These are phyloP conservation scores for Drosophila ohnishii DNA, from an alignment of 1,140 invertebrate species.

Conservation along the genomic window DNA sequence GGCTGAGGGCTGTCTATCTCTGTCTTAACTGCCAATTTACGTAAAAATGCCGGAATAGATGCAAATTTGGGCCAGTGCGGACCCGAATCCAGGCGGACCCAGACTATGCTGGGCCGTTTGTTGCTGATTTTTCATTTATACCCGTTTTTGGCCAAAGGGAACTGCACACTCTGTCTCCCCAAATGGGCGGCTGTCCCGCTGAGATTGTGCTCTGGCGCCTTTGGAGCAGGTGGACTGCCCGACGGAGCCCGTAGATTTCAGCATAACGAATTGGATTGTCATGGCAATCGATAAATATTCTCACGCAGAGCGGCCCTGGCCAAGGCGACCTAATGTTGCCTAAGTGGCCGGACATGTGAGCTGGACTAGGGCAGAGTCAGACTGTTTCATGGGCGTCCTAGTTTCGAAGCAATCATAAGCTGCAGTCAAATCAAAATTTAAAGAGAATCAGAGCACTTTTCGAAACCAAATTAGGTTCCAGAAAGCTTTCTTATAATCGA, in stretches of 20 bases:
- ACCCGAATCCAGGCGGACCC: conserved; percentile 1
- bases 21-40: conserved; percentile 70
- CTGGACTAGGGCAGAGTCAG: conserved; percentile 1
- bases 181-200: conserved; percentile 7
- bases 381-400: conserved; percentile 18
- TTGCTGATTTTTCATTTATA: conserved; percentile 71
- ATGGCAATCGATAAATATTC: conserved; percentile 72
- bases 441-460: too few relatives aligned
- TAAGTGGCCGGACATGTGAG: conserved; percentile 53
- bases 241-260: conserved; percentile 65
- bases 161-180: neutral
- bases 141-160: conserved; percentile 29
- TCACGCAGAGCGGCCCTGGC: conserved; percentile 34
- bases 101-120: conserved; percentile 24
- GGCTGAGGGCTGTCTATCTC: conserved; percentile 26
- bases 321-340: conserved; percentile 63
- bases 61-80: conserved; percentile 45
- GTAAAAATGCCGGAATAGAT: conserved; percentile 64
- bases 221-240: conserved; percentile 8
- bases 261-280: conserved; percentile 75
- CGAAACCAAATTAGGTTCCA: neutral
- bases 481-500: neutral
- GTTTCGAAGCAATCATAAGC: conserved; percentile 8
- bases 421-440: neutral
- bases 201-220: conserved; percentile 30